A percentile compares a stretch with the other conserved stretches of the same genome.
phyloP scores from a whole-genome alignment of 2,888 invertebrate genomes.

The Pharmacophagus antenor region DNA sequence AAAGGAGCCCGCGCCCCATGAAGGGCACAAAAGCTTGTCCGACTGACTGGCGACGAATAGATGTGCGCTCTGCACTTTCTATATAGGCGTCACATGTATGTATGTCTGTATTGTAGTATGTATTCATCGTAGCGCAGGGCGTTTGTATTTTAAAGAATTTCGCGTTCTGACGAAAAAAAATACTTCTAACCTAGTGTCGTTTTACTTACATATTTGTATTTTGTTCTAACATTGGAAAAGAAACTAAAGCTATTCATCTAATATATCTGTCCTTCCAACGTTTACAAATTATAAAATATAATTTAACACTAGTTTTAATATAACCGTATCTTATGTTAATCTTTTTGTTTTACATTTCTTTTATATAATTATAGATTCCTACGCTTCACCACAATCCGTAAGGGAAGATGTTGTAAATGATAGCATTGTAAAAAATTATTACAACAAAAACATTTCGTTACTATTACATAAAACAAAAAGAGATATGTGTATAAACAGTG shows the following conservation, averaged over 20 bases:
- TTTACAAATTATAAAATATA: no score
- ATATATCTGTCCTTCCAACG: no score
- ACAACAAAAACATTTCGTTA: background rate
- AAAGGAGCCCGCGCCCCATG: conserved; percentile 53
- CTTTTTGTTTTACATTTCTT: no score
- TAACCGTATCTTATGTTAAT: no score
- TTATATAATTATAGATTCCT: no score
- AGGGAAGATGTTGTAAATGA: background rate
- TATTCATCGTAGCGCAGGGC: conserved; percentile 29
- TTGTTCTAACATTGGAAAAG: background rate
- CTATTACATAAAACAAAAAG: background rate
- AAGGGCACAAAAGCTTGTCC: conserved; percentile 66
- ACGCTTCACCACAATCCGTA: no score
- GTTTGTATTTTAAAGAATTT: conserved; percentile 15
- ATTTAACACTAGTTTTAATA: no score
- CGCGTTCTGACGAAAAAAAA: background rate
- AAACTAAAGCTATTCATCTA: no score
- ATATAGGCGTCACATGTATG: conserved; percentile 9
- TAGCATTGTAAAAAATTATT: background rate
- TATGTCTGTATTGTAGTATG: conserved; percentile 18
- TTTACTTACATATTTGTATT: background rate
- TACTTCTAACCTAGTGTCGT: background rate
- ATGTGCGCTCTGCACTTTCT: conserved; percentile 41
- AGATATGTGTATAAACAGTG: background rate
- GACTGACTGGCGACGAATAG: conserved; percentile 68